These are phyloP conservation scores for Caprella mutica DNA, from an alignment of 2,888 invertebrate genomes.

Conservation along the genomic window DNA sequence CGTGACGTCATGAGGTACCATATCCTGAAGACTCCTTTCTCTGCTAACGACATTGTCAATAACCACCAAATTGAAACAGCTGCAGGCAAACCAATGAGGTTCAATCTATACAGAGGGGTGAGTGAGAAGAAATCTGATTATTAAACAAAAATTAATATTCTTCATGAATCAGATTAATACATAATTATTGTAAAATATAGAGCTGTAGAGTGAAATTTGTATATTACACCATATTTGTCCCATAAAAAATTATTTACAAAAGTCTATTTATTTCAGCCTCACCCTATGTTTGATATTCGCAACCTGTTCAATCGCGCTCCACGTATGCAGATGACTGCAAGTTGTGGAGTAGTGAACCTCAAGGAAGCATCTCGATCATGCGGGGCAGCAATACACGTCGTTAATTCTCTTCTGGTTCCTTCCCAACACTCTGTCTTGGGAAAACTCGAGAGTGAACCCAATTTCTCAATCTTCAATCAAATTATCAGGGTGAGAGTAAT, in stretches of 20 bases:
- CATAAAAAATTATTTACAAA: neutral
- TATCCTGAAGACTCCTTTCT: slow-evolving; percentile 48
- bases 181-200: neutral
- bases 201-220: neutral
- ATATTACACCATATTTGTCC: slow-evolving; percentile 4
- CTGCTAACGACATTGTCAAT: slow-evolving; percentile 48
- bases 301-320: slow-evolving; percentile 14
- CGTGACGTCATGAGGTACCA: slow-evolving; percentile 54
- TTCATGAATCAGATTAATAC: too few relatives aligned
- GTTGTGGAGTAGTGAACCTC: slow-evolving; percentile 53
- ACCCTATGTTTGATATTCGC: too few relatives aligned
- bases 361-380: slow-evolving; percentile 55
- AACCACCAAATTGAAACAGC: slow-evolving; percentile 47
- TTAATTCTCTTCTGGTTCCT: slow-evolving; percentile 50
- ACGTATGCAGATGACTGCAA: slow-evolving; percentile 51
- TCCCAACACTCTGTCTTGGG: slow-evolving; percentile 46
- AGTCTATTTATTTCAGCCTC: neutral
- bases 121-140: too few relatives aligned
- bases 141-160: slow-evolving; percentile 17
- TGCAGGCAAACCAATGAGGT: slow-evolving; percentile 45
- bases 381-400: slow-evolving; percentile 54
- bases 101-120: slow-evolving; percentile 42
- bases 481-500: slow-evolving; percentile 38
- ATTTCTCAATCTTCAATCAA: slow-evolving; percentile 43
- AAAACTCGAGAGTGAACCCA: slow-evolving; percentile 42